Conservation (phyloP, 2,113 vertebrate genomes). For the Sinocyclocheilus rhinocerous region DNA sequence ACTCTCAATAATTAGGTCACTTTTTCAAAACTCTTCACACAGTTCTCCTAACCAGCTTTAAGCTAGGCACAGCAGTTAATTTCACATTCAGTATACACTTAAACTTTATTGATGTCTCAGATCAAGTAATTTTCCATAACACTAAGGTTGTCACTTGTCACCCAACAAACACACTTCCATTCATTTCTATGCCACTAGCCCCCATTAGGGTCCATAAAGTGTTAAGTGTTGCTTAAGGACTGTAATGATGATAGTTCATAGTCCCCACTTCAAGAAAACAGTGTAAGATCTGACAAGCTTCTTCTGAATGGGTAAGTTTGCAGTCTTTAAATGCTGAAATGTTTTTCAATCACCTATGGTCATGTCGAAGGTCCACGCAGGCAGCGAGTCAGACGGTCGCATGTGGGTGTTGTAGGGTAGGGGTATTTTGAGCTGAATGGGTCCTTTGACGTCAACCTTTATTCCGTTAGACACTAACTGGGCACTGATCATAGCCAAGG, state of each 20-base stretch:
- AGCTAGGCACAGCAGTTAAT: not conserved
- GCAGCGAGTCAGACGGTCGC: slow-evolving; percentile 79
- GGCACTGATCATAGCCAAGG: slow-evolving; percentile 83
- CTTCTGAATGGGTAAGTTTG: not conserved
- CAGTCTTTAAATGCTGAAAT: not conserved
- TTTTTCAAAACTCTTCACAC: not conserved
- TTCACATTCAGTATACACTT: not conserved
- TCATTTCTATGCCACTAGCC: not conserved
- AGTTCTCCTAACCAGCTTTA: too few relatives aligned
- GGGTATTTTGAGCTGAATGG: slow-evolving; percentile 86
- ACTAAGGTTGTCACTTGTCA: not conserved
- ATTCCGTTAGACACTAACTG: slow-evolving; percentile 80
- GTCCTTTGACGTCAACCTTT: slow-evolving; percentile 83
- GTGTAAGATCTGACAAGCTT: not conserved
- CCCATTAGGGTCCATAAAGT: not conserved
- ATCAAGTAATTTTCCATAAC: not conserved
- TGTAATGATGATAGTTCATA: not conserved
- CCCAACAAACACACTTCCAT: not conserved
- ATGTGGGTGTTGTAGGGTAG: slow-evolving; percentile 71
- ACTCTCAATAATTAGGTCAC: not conserved
- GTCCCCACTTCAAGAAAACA: not conserved
- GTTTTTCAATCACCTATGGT: slow-evolving; percentile 77
- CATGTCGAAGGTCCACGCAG: slow-evolving; percentile 89
- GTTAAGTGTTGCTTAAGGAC: not conserved
- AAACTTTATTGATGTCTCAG: not conserved